A percentile compares a stretch with the other conserved stretches of the same genome.
Evolutionary conservation across 2,888 invertebrate species (phyloP).

Genomic region (Coelinius sp.): DNA sequence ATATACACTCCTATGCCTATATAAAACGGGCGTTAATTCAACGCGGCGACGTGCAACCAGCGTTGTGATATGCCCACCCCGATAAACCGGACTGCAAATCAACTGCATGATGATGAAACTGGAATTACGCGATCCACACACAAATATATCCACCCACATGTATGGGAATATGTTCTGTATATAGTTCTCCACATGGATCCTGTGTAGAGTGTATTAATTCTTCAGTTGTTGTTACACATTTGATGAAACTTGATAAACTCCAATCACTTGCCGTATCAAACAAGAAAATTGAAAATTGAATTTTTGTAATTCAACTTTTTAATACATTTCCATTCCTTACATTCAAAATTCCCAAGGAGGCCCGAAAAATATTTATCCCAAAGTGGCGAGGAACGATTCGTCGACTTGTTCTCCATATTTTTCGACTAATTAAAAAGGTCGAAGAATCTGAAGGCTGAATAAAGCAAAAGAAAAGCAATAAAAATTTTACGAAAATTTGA

Average conservation of each 20-base stretch:
- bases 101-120: constrained; percentile 50
- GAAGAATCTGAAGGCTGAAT: background rate
- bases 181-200: constrained; percentile 26
- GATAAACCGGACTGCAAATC: constrained; percentile 52
- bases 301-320: background rate
- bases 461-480: constrained; percentile 5
- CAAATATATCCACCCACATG: background rate
- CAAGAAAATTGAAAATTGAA: too few relatives aligned
- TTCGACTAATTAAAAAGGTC: constrained; percentile 5
- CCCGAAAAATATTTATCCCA: background rate
- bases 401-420: background rate
- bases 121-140: constrained; percentile 48
- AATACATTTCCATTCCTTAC: background rate
- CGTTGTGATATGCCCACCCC: constrained; percentile 51
- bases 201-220: too few relatives aligned
- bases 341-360: background rate
- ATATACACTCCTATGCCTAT: constrained; percentile 8
- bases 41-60: constrained; percentile 49
- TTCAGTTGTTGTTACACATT: background rate
- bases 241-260: too few relatives aligned
- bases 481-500: constrained; percentile 20
- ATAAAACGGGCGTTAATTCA: constrained; percentile 49
- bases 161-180: constrained; percentile 23
- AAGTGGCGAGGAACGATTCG: background rate
- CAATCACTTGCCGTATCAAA: background rate